Evolutionary conservation across 2,113 vertebrate genomes (phyloP).

Genomic region (Dipodomys stephensi): DNA sequence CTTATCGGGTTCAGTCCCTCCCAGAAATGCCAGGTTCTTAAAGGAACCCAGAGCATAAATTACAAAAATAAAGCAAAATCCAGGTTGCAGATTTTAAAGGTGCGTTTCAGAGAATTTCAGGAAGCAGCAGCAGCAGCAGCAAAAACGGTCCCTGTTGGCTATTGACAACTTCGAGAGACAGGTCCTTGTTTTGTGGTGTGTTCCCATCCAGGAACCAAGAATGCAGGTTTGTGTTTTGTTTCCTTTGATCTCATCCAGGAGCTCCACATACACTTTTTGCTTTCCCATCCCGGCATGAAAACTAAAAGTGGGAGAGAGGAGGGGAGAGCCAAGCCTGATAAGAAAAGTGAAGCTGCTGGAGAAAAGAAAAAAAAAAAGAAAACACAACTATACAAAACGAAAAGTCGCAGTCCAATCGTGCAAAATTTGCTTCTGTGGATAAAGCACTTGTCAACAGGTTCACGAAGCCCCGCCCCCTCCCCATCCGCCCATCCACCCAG

Average conservation of each 20-base stretch:
- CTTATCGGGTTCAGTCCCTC: slow-evolving; percentile 77
- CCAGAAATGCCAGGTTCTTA: slow-evolving; percentile 79
- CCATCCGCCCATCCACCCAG: background rate
- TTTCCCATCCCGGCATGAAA: slow-evolving; percentile 86
- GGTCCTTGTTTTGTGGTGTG: slow-evolving; percentile 59
- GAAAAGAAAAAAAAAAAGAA: slow-evolving; percentile 81
- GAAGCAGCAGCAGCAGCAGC: slow-evolving; percentile 54
- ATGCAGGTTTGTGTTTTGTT: background rate
- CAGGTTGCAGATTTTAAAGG: slow-evolving; percentile 74
- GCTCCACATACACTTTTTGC: slow-evolving; percentile 85
- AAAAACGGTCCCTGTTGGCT: slow-evolving; percentile 76
- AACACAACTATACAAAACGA: slow-evolving; percentile 93
- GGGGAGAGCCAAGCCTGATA: slow-evolving; percentile 49
- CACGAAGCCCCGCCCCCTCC: slow-evolving; percentile 90
- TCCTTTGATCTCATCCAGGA: slow-evolving; percentile 81
- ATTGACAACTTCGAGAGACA: slow-evolving; percentile 80
- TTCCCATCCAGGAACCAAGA: slow-evolving; percentile 75
- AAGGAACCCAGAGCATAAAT: slow-evolving; percentile 70
- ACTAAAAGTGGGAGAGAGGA: slow-evolving; percentile 65
- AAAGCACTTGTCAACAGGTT: slow-evolving; percentile 94
- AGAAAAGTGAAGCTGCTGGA: slow-evolving; percentile 41
- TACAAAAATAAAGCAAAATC: slow-evolving; percentile 63
- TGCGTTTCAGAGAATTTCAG: slow-evolving; percentile 80
- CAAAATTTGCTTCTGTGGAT: slow-evolving; percentile 95
- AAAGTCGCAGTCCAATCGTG: slow-evolving; percentile 92